These are phyloP conservation scores for Falcunculus frontatus DNA, from an alignment of 2,113 vertebrate species.

Conservation along the genomic window DNA sequence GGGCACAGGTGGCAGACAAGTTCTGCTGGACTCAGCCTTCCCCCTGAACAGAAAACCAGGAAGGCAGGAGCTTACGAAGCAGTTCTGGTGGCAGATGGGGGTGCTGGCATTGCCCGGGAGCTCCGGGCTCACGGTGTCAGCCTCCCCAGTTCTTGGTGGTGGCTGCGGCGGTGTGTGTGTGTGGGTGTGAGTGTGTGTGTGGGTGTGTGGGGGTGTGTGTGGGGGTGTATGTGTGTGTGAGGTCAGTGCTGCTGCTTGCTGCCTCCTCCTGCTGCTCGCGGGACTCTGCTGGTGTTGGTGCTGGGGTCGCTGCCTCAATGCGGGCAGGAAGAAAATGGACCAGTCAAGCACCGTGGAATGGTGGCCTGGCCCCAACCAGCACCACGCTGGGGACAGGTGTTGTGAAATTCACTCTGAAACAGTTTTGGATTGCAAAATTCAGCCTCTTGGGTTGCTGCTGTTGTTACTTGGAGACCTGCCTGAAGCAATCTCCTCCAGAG, in stretches of 20 bases:
- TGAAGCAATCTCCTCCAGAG: background rate
- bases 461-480: background rate
- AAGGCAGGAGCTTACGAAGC: fast-evolving
- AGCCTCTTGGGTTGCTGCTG: background rate
- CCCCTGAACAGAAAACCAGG: fast-evolving
- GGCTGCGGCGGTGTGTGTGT: fast-evolving
- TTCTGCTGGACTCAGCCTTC: background rate
- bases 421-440: background rate
- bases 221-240: background rate
- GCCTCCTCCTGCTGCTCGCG: background rate
- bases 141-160: background rate
- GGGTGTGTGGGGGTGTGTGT: background rate
- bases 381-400: background rate
- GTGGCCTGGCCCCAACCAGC: too few relatives aligned
- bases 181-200: background rate
- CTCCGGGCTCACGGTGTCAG: fast-evolving
- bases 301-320: fast-evolving
- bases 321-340: fast-evolving
- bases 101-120: background rate
- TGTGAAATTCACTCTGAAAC: background rate
- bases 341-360: background rate
- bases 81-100: background rate
- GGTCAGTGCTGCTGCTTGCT: background rate
- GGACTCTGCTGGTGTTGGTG: fast-evolving
- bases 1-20: background rate